Percentiles rank a stretch among this genome's conserved stretches.
Conservation (phyloP, 2,888 invertebrate genomes). For the Hydrotaea diabolus region DNA sequence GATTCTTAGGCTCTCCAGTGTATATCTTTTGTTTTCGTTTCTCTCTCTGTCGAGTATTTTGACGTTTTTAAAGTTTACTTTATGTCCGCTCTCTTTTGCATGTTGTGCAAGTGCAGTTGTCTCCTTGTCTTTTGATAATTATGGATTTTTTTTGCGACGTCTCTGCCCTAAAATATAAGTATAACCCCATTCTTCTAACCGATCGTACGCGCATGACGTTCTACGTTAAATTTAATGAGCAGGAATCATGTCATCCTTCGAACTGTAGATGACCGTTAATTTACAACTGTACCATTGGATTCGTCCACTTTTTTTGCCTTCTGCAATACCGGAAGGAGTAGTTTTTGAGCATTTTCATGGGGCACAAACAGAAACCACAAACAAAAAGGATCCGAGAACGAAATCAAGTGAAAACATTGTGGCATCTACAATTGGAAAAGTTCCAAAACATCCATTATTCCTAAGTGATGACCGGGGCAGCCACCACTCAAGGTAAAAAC, state of each 20-base stretch:
- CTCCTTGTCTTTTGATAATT: no score
- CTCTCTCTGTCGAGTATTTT: no score
- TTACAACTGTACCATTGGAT: constrained; percentile 6
- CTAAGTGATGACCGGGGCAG: constrained; percentile 5
- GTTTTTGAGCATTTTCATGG: neutral
- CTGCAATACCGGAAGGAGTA: neutral
- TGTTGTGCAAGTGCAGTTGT: no score
- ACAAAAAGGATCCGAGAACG: neutral
- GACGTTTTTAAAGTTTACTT: no score
- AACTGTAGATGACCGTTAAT: constrained; percentile 6
- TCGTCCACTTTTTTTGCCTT: neutral
- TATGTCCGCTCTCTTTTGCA: no score
- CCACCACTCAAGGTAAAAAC: constrained; percentile 36
- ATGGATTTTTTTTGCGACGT: neutral
- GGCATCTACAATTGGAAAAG: neutral
- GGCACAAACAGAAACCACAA: neutral
- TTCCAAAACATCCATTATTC: constrained; percentile 13
- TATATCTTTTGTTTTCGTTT: no score
- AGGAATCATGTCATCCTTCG: constrained; percentile 11
- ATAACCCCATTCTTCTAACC: neutral
- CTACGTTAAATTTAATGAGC: neutral
- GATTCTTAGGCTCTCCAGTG: no score
- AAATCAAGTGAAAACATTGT: constrained; percentile 6
- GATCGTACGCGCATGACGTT: neutral
- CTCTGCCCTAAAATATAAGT: neutral